A percentile compares a stretch with the other conserved stretches of the same genome.
phyloP scores from a whole-genome alignment of 2,113 vertebrate species.

The Poeciliopsis occidentalis region DNA sequence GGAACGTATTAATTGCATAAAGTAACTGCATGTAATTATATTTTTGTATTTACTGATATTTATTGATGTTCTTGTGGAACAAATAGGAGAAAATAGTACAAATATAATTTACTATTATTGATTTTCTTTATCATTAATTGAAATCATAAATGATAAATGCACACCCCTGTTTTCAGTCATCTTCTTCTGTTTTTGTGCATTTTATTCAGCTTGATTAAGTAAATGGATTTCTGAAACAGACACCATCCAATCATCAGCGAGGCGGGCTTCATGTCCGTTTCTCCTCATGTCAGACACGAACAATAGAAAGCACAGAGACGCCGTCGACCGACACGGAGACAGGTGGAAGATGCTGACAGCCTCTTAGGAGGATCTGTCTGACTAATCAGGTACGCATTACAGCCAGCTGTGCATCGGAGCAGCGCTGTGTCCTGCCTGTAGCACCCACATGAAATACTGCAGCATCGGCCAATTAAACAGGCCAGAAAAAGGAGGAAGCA shows the following conservation, averaged over 20 bases:
- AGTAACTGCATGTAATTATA: no score
- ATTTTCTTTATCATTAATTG: no score
- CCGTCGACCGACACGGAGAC: slow-evolving; percentile 18
- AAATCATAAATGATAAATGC: no score
- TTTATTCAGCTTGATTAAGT: background rate
- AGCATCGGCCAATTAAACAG: background rate
- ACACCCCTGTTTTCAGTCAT: no score
- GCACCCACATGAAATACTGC: slow-evolving; percentile 22
- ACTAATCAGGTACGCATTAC: background rate
- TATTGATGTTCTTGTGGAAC: no score
- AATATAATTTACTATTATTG: no score
- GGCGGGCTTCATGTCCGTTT: slow-evolving; percentile 25
- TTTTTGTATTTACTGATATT: no score
- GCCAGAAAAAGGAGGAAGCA: background rate
- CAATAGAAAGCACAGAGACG: slow-evolving; percentile 15
- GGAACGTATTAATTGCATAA: no score
- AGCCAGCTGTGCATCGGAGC: background rate
- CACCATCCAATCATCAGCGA: background rate
- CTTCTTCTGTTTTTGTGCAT: background rate
- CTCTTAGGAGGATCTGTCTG: background rate
- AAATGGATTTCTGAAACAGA: background rate
- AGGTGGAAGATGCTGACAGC: background rate
- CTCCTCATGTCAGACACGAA: slow-evolving; percentile 23
- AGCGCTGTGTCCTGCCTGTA: background rate
- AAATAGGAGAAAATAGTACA: no score